Evolutionary conservation across 2,113 vertebrate species (phyloP).

Genomic region (Cariama cristata): DNA sequence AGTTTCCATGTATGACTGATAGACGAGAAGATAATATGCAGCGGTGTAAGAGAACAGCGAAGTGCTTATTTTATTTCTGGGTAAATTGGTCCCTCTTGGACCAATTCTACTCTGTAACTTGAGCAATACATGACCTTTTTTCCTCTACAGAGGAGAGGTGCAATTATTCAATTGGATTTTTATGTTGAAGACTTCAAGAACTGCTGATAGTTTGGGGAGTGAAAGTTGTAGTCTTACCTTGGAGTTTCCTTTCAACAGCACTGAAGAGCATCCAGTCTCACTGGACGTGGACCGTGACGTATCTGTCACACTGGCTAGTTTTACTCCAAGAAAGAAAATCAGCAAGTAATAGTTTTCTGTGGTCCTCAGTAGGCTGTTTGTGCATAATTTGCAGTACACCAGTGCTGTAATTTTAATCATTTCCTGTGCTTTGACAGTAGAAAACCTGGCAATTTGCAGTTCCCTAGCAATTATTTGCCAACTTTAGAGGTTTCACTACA

Average conservation of each 20-base stretch:
- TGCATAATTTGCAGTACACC: background rate
- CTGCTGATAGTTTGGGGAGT: background rate
- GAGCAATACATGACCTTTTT: background rate
- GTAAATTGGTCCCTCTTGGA: background rate
- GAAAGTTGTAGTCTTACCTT: background rate
- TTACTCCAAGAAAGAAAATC: background rate
- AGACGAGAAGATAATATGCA: background rate
- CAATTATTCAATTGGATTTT: background rate
- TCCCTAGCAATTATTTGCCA: background rate
- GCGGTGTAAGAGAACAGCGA: background rate
- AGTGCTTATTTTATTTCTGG: background rate
- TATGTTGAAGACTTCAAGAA: background rate
- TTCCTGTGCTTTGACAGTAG: background rate
- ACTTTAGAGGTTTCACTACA: background rate
- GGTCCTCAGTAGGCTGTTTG: background rate
- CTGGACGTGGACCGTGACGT: fast-evolving
- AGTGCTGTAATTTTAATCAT: background rate
- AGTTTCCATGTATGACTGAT: background rate
- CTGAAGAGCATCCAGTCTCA: background rate
- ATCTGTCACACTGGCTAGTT: background rate
- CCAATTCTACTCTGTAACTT: background rate
- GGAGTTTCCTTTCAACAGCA: background rate
- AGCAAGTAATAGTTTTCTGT: background rate
- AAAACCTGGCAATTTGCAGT: background rate
- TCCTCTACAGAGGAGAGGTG: background rate